Evolutionary conservation across 2,797 vertebrate species (phyloP).

Genomic region (Coreius guichenoti): DNA sequence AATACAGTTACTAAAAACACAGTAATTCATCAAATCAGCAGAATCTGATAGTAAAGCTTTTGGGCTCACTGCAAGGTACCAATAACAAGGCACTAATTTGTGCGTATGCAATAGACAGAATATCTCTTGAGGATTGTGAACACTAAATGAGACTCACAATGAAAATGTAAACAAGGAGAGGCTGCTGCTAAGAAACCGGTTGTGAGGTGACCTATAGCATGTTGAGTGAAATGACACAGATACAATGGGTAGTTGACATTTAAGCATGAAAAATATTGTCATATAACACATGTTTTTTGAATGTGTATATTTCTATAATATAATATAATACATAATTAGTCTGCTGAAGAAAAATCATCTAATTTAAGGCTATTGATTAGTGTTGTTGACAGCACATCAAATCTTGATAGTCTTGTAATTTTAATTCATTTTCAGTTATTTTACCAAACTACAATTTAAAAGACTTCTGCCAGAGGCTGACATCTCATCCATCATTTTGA

Average conservation of each 20-base stretch:
- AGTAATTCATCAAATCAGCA: constrained; percentile 2
- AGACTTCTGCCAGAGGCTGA: not conserved
- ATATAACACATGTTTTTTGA: not conserved
- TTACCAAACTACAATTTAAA: not conserved
- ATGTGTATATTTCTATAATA: too few relatives aligned
- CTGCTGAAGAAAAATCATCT: not conserved
- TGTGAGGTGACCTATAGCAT: constrained; percentile 69
- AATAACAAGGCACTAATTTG: constrained; percentile 38
- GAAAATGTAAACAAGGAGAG: constrained; percentile 82
- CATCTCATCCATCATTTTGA: not conserved
- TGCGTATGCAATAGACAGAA: constrained; percentile 37
- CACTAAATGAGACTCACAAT: constrained; percentile 68
- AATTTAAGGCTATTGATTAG: not conserved
- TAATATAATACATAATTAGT: too few relatives aligned
- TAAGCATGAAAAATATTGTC: not conserved
- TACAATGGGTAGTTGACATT: constrained; percentile 29
- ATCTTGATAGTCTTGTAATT: not conserved
- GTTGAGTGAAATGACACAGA: constrained; percentile 58
- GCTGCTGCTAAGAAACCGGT: constrained; percentile 78
- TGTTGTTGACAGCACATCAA: not conserved
- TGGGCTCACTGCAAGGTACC: constrained; percentile 4
- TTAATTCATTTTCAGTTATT: not conserved
- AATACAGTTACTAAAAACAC: not conserved
- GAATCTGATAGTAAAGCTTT: constrained; percentile 31
- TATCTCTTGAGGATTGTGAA: constrained; percentile 60